Conservation (phyloP, 2,888 invertebrate species). For the Agrotis clavis region DNA sequence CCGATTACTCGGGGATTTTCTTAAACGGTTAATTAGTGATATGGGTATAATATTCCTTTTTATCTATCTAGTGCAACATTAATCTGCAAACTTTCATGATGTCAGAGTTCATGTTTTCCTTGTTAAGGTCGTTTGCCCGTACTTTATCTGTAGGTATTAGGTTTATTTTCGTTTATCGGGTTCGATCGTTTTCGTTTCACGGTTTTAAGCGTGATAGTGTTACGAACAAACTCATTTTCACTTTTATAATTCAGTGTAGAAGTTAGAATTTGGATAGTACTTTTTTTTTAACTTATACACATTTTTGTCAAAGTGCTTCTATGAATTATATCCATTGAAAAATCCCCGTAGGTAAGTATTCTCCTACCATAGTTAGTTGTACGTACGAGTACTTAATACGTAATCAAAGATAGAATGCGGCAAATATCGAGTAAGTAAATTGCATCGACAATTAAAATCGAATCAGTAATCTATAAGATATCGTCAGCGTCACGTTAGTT, state of each 20-base stretch:
- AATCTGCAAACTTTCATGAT: neutral
- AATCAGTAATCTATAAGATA: constrained; percentile 52
- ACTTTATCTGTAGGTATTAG: neutral
- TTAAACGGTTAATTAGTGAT: neutral
- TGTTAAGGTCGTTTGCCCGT: neutral
- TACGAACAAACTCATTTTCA: too few species aligned
- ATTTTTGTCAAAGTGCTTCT: neutral
- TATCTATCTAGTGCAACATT: constrained; percentile 14
- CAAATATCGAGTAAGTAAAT: constrained; percentile 36
- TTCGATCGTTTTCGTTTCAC: too few species aligned
- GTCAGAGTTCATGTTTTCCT: neutral
- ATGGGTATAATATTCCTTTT: neutral
- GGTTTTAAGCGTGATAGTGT: too few species aligned
- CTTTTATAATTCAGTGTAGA: too few species aligned
- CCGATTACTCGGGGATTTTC: constrained; percentile 4
- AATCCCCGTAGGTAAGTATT: neutral
- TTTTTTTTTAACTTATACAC: too few species aligned
- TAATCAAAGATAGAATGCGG: constrained; percentile 9
- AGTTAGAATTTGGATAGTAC: too few species aligned
- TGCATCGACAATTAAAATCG: constrained; percentile 54
- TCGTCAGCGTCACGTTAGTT: constrained; percentile 38
- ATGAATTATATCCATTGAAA: neutral
- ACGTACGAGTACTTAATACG: constrained; percentile 12
- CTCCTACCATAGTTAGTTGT: neutral
- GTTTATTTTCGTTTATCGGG: constrained; percentile 2